These are phyloP conservation scores for Temnopleurus reevesii DNA, from an alignment of 53 echinoderm and acorn worm genomes.

Conservation along the genomic window DNA sequence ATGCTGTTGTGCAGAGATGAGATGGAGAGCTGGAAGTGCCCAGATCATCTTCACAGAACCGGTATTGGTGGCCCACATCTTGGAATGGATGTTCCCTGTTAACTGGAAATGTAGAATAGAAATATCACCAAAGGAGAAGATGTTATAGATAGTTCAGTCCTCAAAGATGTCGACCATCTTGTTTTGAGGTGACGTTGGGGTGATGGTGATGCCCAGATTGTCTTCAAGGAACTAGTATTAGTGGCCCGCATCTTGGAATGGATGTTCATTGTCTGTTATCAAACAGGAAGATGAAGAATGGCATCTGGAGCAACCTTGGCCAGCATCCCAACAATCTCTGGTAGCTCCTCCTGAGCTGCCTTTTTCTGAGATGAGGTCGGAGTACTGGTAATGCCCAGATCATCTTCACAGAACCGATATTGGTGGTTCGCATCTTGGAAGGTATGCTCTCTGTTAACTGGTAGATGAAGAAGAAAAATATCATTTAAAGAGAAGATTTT, in stretches of 20 bases:
- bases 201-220: too few relatives aligned
- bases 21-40: constrained; percentile 84
- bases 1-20: constrained; percentile 82
- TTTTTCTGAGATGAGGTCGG: constrained; percentile 84
- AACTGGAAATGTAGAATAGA: too few relatives aligned
- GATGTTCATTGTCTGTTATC: too few relatives aligned
- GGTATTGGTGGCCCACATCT: constrained; percentile 86
- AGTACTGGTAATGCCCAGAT: constrained; percentile 84
- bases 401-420: constrained; percentile 97
- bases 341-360: constrained; percentile 85
- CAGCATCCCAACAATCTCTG: constrained; percentile 76
- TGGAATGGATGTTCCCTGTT: constrained; percentile 75
- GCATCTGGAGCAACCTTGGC: constrained; percentile 90
- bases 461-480: too few relatives aligned
- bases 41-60: constrained; percentile 96
- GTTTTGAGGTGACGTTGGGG: too few relatives aligned
- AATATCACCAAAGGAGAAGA: too few relatives aligned
- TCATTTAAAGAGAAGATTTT: too few relatives aligned
- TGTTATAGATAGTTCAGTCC: too few relatives aligned
- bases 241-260: too few relatives aligned
- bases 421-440: constrained; percentile 87
- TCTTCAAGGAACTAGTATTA: too few relatives aligned
- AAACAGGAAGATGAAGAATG: too few relatives aligned
- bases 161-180: too few relatives aligned
- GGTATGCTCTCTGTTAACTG: constrained; percentile 60